phyloP scores from a whole-genome alignment of 2,888 invertebrate species.

The Drosophila gaucha region DNA sequence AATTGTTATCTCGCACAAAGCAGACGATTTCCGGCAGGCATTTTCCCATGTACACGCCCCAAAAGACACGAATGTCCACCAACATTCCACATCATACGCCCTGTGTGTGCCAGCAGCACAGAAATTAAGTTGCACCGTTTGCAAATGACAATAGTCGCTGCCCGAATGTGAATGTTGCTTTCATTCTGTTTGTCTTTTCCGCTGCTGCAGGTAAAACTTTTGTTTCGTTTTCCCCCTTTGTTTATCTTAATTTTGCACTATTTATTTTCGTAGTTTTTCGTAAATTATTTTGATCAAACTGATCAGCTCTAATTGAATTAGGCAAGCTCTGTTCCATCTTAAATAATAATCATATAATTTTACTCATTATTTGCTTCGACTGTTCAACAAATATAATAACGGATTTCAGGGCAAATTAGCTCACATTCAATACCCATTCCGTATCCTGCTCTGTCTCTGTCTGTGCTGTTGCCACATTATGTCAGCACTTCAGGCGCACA shows the following conservation, averaged over 20 bases:
- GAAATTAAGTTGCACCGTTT: constrained; percentile 75
- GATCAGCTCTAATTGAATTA: not conserved
- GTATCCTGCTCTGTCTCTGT: not conserved
- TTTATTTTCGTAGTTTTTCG: constrained; percentile 28
- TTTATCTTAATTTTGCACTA: constrained; percentile 1
- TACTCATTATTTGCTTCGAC: not conserved
- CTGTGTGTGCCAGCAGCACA: constrained; percentile 18
- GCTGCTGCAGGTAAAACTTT: constrained; percentile 33
- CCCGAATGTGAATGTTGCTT: constrained; percentile 6
- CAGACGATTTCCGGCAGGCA: constrained; percentile 79
- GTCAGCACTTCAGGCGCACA: constrained; percentile 36
- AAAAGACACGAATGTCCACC: constrained; percentile 24
- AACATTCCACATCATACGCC: not conserved
- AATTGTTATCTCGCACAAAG: constrained; percentile 79
- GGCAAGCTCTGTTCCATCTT: not conserved
- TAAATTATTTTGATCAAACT: constrained; percentile 39
- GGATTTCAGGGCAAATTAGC: constrained; percentile 48
- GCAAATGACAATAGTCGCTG: constrained; percentile 57
- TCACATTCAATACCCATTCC: constrained; percentile 37
- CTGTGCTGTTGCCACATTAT: not conserved
- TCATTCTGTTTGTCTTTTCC: constrained; percentile 35
- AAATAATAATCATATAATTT: constrained; percentile 15
- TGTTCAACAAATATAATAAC: constrained; percentile 24
- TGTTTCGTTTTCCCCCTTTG: constrained; percentile 4
- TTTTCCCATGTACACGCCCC: constrained; percentile 42